phyloP scores from a whole-genome alignment of 2,888 invertebrate genomes.

The Macrosoma leucophasiata region DNA sequence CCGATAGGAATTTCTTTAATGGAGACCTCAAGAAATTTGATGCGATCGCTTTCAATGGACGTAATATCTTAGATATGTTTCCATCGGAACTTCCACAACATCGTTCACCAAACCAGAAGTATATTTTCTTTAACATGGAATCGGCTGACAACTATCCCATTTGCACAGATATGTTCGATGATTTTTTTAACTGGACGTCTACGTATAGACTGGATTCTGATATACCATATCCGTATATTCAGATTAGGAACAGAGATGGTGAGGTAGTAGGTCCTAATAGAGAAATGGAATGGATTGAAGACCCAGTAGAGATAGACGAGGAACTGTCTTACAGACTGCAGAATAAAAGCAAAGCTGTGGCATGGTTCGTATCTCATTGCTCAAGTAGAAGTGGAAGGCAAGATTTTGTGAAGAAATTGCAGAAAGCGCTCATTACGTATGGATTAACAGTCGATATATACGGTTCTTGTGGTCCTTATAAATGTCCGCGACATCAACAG shows the following conservation, averaged over 20 bases:
- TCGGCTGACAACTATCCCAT: conserved; percentile 55
- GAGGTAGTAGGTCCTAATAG: conserved; percentile 47
- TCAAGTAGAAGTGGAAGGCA: conserved; percentile 40
- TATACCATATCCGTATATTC: conserved; percentile 49
- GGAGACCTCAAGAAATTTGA: conserved; percentile 46
- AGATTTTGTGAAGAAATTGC: conserved; percentile 35
- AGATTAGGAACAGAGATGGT: conserved; percentile 39
- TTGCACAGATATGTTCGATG: conserved; percentile 42
- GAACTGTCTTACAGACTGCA: conserved; percentile 31
- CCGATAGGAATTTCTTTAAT: conserved; percentile 37
- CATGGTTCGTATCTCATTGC: conserved; percentile 67
- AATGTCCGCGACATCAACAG: conserved; percentile 37
- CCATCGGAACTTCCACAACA: conserved; percentile 33
- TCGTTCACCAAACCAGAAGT: conserved; percentile 49
- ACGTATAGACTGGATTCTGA: conserved; percentile 62
- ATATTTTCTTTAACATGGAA: conserved; percentile 58
- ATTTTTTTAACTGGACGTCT: conserved; percentile 62
- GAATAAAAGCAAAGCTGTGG: conserved; percentile 54
- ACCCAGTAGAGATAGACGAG: conserved; percentile 29
- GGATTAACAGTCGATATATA: conserved; percentile 65
- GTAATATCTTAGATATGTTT: conserved; percentile 31
- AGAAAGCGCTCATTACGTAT: conserved; percentile 35
- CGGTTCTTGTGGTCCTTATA: conserved; percentile 65
- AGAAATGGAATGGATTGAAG: conserved; percentile 37
- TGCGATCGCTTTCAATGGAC: conserved; percentile 55